These are phyloP conservation scores for Narcine bancroftii DNA, from an alignment of 2,113 vertebrate species.

Conservation along the genomic window DNA sequence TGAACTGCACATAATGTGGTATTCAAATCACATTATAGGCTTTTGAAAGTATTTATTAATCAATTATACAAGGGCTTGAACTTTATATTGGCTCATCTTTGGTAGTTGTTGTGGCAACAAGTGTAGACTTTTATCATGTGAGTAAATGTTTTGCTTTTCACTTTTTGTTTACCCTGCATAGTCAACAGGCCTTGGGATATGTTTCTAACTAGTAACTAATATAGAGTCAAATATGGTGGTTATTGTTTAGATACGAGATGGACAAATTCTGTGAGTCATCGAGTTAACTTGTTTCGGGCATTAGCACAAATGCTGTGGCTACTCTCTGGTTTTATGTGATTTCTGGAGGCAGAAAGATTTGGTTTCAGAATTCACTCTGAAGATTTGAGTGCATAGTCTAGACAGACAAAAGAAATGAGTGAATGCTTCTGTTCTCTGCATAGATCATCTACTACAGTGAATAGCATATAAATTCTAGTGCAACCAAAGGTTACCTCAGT, in stretches of 20 bases:
- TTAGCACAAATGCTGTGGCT: neutral
- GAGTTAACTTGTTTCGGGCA: neutral
- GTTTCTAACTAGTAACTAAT: neutral
- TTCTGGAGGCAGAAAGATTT: neutral
- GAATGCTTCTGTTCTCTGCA: too few relatives aligned
- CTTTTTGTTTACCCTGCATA: neutral
- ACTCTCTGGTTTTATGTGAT: neutral
- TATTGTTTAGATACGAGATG: neutral
- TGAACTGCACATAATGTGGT: neutral
- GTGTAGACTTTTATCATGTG: neutral
- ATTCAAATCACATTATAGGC: neutral
- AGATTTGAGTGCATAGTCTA: neutral
- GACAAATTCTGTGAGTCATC: neutral
- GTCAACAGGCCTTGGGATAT: neutral
- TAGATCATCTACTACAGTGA: neutral
- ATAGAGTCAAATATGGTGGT: neutral
- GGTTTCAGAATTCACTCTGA: neutral
- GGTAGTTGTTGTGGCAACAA: neutral
- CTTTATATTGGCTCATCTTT: neutral
- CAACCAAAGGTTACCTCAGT: too few relatives aligned
- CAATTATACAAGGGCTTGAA: neutral
- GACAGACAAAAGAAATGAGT: too few relatives aligned
- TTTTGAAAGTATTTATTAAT: neutral
- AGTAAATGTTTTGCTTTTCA: neutral
- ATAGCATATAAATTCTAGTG: too few relatives aligned